Base-by-base conservation (phyloP, 2,888 invertebrate species). In the Melikaiella ostensackeni region DNA sequence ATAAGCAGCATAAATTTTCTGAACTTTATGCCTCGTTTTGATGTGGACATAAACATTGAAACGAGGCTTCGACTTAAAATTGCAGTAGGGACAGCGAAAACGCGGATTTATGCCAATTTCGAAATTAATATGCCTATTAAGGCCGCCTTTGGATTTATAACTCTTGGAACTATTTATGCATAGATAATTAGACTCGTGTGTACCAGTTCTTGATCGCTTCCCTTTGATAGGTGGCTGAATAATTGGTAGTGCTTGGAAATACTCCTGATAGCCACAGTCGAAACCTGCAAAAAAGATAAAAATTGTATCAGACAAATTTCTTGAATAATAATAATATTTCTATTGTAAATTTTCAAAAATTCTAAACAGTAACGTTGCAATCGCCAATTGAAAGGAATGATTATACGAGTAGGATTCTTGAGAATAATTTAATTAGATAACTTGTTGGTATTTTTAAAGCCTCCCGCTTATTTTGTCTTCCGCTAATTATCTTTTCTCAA, bases 81-180 rank as follows among this genome's bases (percentile, higher is more conserved):
- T 91, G 84, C 93, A 93, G 50, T 93, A 91, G 1, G 93, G 92
- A 83, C 94, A 94, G 76, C 85, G 84, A 84, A 91, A 92, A 3
- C 90, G 86, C 42, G 91, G 91, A 33, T 84, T 84, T 84, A 89
- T 88, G 75, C 91, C 90, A 80, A 91, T 92, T 77, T 89, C 89
- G 84, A 86, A 90, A 42, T 86, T 88, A 70, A 87, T 82, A 27
- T 88, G 94, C 30, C 94, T 91, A 84, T 93, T 93, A 76, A 94
- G 90, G 78, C 94, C 94, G 7, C 94, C 93, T 85, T 94, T 93
- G 88, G 94, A 93, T 75, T 93, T 93, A 88, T 94, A 94, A 62
- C 90, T 89, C 86, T 93, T 94, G 62, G 91, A 90, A 85, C 94
- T 94, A 64, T 92, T 92, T 0, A 84, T 84, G 62, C 89, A 89